Conservation (phyloP, 2,113 vertebrate genomes). For the Paraplagusia blochii region DNA sequence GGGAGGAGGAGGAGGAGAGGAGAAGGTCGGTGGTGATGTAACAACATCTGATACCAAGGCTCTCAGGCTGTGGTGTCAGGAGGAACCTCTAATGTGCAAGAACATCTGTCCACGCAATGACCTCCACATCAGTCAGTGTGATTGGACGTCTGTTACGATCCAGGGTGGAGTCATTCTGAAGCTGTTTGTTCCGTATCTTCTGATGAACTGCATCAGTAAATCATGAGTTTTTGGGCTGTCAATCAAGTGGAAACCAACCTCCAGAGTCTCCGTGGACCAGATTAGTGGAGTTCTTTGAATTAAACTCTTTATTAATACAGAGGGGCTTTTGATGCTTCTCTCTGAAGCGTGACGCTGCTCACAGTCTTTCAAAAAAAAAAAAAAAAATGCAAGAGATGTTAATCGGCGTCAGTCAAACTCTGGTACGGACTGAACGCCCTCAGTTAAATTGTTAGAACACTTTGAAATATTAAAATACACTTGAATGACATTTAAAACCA, state of each 20-base stretch:
- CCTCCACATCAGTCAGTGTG: constrained; percentile 12
- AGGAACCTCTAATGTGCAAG: background rate
- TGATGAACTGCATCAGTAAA: background rate
- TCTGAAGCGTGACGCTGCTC: background rate
- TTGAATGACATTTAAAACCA: no score
- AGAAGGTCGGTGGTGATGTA: constrained; percentile 34
- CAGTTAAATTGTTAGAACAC: no score
- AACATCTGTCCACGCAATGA: constrained; percentile 5
- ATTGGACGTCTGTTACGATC: background rate
- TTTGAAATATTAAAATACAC: no score
- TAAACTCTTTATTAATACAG: background rate
- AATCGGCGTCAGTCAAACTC: background rate
- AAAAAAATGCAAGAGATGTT: background rate
- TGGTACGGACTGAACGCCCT: background rate
- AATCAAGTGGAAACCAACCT: background rate
- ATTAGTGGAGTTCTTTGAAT: background rate
- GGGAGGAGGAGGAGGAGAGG: constrained; percentile 3
- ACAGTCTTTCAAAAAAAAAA: background rate
- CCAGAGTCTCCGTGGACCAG: background rate
- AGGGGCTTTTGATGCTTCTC: background rate
- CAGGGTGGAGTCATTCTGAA: background rate
- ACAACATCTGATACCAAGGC: constrained; percentile 23
- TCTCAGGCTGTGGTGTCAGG: constrained; percentile 27
- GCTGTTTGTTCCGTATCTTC: no score
- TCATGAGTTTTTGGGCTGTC: background rate